Evolutionary conservation across 2,888 invertebrate genomes (phyloP).

Genomic region (Parnassius orleans): DNA sequence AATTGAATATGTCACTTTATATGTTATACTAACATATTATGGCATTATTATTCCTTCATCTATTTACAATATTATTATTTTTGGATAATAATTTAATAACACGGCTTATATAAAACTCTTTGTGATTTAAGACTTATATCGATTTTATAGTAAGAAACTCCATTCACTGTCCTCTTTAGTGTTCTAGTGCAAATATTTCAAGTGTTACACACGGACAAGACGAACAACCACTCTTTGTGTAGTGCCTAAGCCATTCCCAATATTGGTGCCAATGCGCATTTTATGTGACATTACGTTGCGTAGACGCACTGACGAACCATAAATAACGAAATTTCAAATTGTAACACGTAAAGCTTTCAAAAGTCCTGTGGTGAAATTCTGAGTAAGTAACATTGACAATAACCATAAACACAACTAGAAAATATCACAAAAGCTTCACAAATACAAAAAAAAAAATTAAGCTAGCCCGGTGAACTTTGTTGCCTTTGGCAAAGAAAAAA

Average conservation of each 20-base stretch:
- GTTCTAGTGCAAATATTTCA: slow-evolving; percentile 44
- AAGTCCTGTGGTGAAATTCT: slow-evolving; percentile 21
- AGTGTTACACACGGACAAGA: slow-evolving; percentile 59
- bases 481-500: slow-evolving; percentile 32
- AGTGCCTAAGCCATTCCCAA: slow-evolving; percentile 66
- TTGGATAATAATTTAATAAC: no score
- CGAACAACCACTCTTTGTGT: slow-evolving; percentile 56
- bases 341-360: slow-evolving; percentile 21
- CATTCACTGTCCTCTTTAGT: slow-evolving; percentile 1
- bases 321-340: slow-evolving; percentile 32
- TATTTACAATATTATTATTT: no score
- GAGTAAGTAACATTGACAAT: slow-evolving; percentile 35
- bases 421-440: slow-evolving; percentile 42
- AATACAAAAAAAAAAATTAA: slow-evolving; percentile 28
- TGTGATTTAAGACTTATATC: background rate
- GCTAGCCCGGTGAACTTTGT: slow-evolving; percentile 18
- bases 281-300: slow-evolving; percentile 69
- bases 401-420: slow-evolving; percentile 26
- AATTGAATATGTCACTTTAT: no score
- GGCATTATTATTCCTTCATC: no score
- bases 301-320: slow-evolving; percentile 66
- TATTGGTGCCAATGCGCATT: slow-evolving; percentile 61
- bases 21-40: no score
- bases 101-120: no score
- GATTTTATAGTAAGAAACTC: background rate